Evolutionary conservation across 2,888 invertebrate species (phyloP).

Genomic region (Lasioglossum vierecki): DNA sequence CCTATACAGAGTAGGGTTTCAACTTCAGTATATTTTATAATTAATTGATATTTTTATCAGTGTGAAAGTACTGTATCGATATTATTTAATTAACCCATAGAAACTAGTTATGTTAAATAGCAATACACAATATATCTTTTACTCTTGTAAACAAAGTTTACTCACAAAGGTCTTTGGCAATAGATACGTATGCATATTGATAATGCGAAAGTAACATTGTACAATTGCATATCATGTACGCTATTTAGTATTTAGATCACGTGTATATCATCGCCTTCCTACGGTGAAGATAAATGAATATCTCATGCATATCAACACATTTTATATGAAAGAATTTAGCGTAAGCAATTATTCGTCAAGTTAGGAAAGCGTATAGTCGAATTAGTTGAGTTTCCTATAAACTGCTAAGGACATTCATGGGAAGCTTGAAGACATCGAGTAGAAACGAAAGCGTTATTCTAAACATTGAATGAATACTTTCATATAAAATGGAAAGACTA

Average conservation of each 20-base stretch:
- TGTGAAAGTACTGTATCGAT: slow-evolving; percentile 45
- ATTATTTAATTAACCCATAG: slow-evolving; percentile 46
- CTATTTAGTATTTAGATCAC: slow-evolving; percentile 10
- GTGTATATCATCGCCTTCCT: slow-evolving; percentile 57
- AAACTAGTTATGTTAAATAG: slow-evolving; percentile 49
- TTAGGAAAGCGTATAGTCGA: slow-evolving; percentile 27
- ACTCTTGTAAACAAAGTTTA: slow-evolving; percentile 20
- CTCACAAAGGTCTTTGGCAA: slow-evolving; percentile 16
- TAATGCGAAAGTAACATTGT: slow-evolving; percentile 30
- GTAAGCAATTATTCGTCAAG: slow-evolving; percentile 32
- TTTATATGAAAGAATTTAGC: slow-evolving; percentile 65
- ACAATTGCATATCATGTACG: slow-evolving; percentile 24
- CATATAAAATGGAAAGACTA: slow-evolving; percentile 63
- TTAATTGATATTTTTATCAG: slow-evolving; percentile 31
- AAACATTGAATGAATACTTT: slow-evolving; percentile 40
- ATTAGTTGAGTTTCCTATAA: slow-evolving; percentile 17
- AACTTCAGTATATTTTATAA: slow-evolving; percentile 43
- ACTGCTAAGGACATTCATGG: slow-evolving; percentile 31
- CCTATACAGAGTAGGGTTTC: slow-evolving; percentile 49
- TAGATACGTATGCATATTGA: slow-evolving; percentile 42
- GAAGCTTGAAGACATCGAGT: slow-evolving; percentile 18
- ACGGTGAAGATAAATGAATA: slow-evolving; percentile 59
- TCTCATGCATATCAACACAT: slow-evolving; percentile 67
- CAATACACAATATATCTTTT: slow-evolving; percentile 55
- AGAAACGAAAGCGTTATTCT: slow-evolving; percentile 19